A percentile compares a stretch with the other conserved stretches of the same genome.
phyloP scores from a whole-genome alignment of 2,888 invertebrate species.

The Boloria euphrosyne region DNA sequence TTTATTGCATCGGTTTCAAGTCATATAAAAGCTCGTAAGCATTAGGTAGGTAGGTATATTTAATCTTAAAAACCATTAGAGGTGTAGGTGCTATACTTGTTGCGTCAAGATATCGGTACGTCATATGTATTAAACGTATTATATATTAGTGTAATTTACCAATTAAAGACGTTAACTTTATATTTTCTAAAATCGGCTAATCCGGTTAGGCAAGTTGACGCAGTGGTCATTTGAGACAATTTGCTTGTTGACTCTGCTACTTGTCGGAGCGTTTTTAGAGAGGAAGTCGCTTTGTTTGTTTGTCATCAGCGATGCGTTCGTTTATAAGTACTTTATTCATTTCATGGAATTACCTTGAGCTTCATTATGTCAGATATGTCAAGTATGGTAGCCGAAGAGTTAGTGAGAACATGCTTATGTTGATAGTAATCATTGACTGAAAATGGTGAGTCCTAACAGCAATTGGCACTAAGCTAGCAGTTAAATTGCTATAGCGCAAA shows the following conservation, averaged over 20 bases:
- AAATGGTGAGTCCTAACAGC: background rate
- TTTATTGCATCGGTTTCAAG: too few relatives aligned
- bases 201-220: constrained; percentile 68
- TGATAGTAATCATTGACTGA: background rate
- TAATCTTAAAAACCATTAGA: too few relatives aligned
- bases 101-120: too few relatives aligned
- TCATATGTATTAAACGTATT: background rate
- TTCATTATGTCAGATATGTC: background rate
- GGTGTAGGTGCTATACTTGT: too few relatives aligned
- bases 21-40: too few relatives aligned
- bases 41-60: too few relatives aligned
- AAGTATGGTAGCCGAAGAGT: too few relatives aligned
- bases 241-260: constrained; percentile 69
- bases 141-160: constrained; percentile 13
- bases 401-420: too few relatives aligned
- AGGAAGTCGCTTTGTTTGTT: constrained; percentile 57
- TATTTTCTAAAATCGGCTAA: constrained; percentile 72
- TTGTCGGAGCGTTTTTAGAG: constrained; percentile 54
- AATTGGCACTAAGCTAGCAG: too few relatives aligned
- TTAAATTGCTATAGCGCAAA: too few relatives aligned
- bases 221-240: constrained; percentile 71
- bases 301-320: constrained; percentile 40
- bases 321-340: constrained; percentile 26
- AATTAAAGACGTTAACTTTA: constrained; percentile 41
- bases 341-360: constrained; percentile 7